These are phyloP conservation scores for Sebastes oblongus DNA, from an alignment of 2,797 vertebrate species.

Conservation along the genomic window DNA sequence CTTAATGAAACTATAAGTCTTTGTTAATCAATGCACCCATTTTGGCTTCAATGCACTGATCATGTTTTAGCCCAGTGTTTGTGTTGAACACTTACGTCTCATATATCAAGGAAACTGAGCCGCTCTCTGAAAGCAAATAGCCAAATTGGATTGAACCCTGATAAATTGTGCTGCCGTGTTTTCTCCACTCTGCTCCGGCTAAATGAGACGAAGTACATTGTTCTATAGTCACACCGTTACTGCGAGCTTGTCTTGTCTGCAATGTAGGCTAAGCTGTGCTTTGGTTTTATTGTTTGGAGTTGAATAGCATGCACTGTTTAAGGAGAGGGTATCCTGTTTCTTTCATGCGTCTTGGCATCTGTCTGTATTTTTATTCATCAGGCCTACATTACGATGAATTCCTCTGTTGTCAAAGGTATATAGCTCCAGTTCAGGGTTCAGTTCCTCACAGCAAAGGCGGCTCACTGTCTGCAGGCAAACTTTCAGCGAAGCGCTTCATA, in stretches of 20 bases:
- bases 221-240: conserved; percentile 15
- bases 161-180: conserved; percentile 9
- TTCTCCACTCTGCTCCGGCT: not conserved
- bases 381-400: conserved; percentile 16
- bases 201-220: conserved; percentile 40
- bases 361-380: conserved; percentile 25
- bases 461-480: not conserved
- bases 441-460: not conserved
- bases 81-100: conserved; percentile 4
- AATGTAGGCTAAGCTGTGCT: conserved; percentile 59
- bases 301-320: conserved; percentile 42
- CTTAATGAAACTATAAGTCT: not conserved
- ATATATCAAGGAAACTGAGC: conserved; percentile 13
- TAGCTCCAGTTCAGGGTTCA: conserved; percentile 3
- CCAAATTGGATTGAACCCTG: conserved; percentile 16
- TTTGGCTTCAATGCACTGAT: conserved; percentile 1
- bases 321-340: conserved; percentile 33
- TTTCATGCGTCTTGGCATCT: conserved; percentile 36
- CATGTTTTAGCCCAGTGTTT: conserved; percentile 1
- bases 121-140: conserved; percentile 20
- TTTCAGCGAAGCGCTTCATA: not conserved
- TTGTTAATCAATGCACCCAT: conserved; percentile 1
- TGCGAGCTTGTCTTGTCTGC: conserved; percentile 26
- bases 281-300: conserved; percentile 48
- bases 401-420: not conserved